Evolutionary conservation across 1,140 invertebrate species (phyloP), one percentile per base, ranked within the genome.

Genomic region (Pygmarrhopalites habei): DNA sequence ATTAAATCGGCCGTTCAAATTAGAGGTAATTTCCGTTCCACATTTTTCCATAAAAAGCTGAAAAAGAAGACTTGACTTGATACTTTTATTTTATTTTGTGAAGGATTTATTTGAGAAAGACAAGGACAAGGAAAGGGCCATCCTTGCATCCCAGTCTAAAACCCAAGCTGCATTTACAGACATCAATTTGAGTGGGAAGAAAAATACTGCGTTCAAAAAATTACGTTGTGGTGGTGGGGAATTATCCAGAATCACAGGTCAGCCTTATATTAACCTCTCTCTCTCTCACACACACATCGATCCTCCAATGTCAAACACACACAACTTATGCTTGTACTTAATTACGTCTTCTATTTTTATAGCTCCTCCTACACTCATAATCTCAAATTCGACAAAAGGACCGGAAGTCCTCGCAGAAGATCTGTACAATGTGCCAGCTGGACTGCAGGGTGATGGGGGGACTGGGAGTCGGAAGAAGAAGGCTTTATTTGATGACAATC

Each of bases 381-480:
- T 69, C n/a, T 29, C 59, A 52, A 47, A 43, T 10, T 53, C 65
- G 3, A 46, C 52, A 15, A 64, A 58, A 46, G 65, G 65, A 26
- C 51, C 57, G n/a, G 58, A 66, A 58, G 52, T 67, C 5, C 32
- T 67, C 3, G 53, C 60, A 10, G 65, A 69, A 32, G 62, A 64
- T 58, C 49, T 69, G 23, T 69, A 60, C 44, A 64, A 41, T 14
- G 17, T 66, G 14, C 68, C 68, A 21, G 23, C 55, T 32, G 61
- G 58, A 17, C 15, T 66, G 2, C 29, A 47, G 12, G 5, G 5
- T n/a, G 41, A 47, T 28, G 15, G 39, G 2, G 19, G 3, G 21
- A 49, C 28, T 21, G 15, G 39, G 1, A 12, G 3, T 17, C 41
- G 56, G 7, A 61, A 66, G 29, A 58, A 55, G 28, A 64, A 64